Evolutionary conservation across 2,888 invertebrate genomes (phyloP), one percentile per base, ranked within the genome.

Genomic region (Oxyscelio sp.): DNA sequence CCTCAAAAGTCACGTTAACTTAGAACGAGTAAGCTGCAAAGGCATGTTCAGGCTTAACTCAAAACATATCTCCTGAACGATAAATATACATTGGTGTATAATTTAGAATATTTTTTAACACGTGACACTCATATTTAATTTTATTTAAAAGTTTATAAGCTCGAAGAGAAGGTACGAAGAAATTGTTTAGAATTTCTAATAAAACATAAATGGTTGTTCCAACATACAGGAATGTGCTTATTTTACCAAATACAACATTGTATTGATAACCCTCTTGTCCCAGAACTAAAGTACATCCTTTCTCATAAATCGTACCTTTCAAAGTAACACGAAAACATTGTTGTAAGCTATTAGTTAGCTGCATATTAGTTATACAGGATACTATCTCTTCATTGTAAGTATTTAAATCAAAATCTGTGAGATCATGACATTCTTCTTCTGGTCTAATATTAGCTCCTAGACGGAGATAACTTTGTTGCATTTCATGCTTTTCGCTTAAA

Each of bases 21-120:
- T 38, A 38, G 38, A 38, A 38, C 11, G 38, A 38, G 11, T 38
- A 38, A 38, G 38, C 38, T 38, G 38, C 38, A 24, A 87, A 75
- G 27, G 71, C 83, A 56, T 73, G 66, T 4, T 38, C 24, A 4
- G 83, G 81, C 63, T 85, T 87, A 1, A 87, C 61, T 43, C 63
- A 85, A 8, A 38, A n/a, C 38, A 38, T 38, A 38, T 38, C 38
- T 38, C 38, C 38, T 38, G 38, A 38, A 38, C 38, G 38, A 38
- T 38, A 38, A 9, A 38, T 38, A 11, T 38, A 13, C 38, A 38
- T 4, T 38, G 6, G 38, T 38, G 38, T 38, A n/a, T 38, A 38
- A 38, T 38, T 38, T n/a, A 38, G 11, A 38, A 38, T 38, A 38
- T 38, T 38, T 38, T 38, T 2, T 38, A 38, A 11, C 11, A 38